These are phyloP conservation scores for Labeo catla DNA, from an alignment of 2,113 vertebrate genomes.

Conservation along the genomic window DNA sequence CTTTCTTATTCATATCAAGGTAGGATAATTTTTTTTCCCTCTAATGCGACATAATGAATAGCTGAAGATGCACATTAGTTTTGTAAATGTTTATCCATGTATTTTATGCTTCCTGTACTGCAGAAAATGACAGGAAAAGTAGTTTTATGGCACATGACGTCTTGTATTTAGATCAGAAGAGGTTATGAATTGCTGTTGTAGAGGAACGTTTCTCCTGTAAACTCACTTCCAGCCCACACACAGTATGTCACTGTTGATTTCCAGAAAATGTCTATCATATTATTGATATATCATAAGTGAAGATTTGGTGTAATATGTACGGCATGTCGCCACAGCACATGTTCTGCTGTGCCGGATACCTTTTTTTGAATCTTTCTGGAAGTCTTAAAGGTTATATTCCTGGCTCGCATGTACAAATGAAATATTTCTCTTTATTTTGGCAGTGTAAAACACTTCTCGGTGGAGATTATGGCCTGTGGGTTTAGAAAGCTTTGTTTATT, in stretches of 20 bases:
- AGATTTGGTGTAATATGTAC: neutral
- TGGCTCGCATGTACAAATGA: neutral
- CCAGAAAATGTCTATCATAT: slow-evolving; percentile 4
- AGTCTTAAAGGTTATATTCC: neutral
- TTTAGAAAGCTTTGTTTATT: slow-evolving; percentile 41
- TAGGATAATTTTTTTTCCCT: no score
- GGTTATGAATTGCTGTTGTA: neutral
- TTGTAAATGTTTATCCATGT: neutral
- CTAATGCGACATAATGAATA: neutral
- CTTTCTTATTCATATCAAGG: no score
- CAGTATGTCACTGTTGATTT: slow-evolving; percentile 15
- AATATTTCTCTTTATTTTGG: slow-evolving; percentile 27
- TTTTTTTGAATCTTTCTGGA: neutral
- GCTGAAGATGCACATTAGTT: neutral
- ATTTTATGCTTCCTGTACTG: neutral
- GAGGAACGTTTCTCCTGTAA: neutral
- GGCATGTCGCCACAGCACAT: neutral
- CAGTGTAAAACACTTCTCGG: neutral
- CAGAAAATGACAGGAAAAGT: neutral
- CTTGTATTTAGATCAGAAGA: neutral
- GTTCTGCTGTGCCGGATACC: neutral
- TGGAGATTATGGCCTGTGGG: slow-evolving; percentile 33
- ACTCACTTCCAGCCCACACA: neutral
- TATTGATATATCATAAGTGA: neutral
- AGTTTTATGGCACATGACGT: neutral